phyloP scores from a whole-genome alignment of 2,113 vertebrate genomes.

The Melierax canorus region DNA sequence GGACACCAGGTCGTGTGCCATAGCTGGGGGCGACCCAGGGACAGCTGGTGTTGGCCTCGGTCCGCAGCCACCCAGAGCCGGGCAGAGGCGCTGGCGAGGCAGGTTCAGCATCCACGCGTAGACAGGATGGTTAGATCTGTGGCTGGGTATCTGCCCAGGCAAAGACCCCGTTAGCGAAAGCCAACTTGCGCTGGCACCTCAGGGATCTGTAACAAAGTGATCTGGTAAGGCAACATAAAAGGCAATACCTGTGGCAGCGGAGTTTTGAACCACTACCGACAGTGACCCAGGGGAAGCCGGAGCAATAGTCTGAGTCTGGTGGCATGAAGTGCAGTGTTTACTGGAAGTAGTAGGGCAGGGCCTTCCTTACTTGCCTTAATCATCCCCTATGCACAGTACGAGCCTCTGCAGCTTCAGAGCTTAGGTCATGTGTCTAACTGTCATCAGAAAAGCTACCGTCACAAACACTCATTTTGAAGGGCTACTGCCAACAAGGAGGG shows the following conservation, averaged over 20 bases:
- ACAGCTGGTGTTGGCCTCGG: not conserved
- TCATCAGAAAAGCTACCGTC: not conserved
- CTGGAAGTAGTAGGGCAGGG: not conserved
- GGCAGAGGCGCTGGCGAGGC: accelerated
- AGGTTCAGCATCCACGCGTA: accelerated
- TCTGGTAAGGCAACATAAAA: no score
- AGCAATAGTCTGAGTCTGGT: not conserved
- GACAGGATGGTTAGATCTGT: accelerated
- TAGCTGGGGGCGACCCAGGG: not conserved
- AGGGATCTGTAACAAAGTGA: accelerated
- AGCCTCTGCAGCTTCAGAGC: not conserved
- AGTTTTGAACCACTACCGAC: accelerated
- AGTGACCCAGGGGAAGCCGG: not conserved
- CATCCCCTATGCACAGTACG: accelerated
- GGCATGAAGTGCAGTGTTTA: not conserved
- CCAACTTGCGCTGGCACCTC: accelerated
- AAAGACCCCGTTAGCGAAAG: accelerated
- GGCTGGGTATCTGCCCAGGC: not conserved
- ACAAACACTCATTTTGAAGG: not conserved
- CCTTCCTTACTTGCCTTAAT: not conserved
- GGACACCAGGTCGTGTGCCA: not conserved
- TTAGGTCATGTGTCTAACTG: not conserved
- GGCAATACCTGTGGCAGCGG: accelerated
- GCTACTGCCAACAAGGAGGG: not conserved
- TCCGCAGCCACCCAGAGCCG: accelerated